phyloP scores from a whole-genome alignment of 2,888 invertebrate genomes.

The Tribolium freemani region DNA sequence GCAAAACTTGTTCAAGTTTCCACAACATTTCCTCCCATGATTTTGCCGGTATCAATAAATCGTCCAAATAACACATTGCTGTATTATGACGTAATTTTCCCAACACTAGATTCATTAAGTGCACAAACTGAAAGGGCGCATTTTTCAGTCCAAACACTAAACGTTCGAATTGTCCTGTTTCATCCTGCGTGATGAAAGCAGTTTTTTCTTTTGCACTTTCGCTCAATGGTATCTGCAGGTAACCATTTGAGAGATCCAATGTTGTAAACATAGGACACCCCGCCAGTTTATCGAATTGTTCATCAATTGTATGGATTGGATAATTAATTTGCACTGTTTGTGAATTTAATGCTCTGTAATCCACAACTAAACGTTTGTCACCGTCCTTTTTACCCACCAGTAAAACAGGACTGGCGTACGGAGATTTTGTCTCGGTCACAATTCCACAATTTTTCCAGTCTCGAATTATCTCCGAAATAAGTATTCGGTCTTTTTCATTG shows the following conservation, averaged over 20 bases:
- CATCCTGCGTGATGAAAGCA: slow-evolving; percentile 55
- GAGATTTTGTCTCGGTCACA: slow-evolving; percentile 40
- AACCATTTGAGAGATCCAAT: slow-evolving; percentile 31
- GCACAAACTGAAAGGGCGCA: slow-evolving; percentile 43
- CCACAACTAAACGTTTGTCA: slow-evolving; percentile 41
- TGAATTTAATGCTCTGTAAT: slow-evolving; percentile 39
- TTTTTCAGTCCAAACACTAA: slow-evolving; percentile 57
- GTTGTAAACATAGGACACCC: slow-evolving; percentile 29
- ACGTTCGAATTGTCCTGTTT: slow-evolving; percentile 51
- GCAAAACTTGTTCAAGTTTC: too few relatives aligned
- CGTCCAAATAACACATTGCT: slow-evolving; percentile 39
- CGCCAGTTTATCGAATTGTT: slow-evolving; percentile 25
- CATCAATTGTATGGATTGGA: slow-evolving; percentile 36
- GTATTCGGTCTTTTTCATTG: slow-evolving; percentile 19
- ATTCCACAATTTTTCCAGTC: slow-evolving; percentile 40
- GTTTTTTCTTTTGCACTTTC: slow-evolving; percentile 50
- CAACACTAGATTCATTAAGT: slow-evolving; percentile 31
- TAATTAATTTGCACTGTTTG: slow-evolving; percentile 38
- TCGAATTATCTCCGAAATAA: slow-evolving; percentile 32
- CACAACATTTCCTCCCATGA: too few relatives aligned
- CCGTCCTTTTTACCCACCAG: slow-evolving; percentile 42
- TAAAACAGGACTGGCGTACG: slow-evolving; percentile 34
- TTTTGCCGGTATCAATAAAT: slow-evolving; percentile 37
- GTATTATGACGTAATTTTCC: slow-evolving; percentile 32
- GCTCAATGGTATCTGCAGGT: slow-evolving; percentile 38